Evolutionary conservation across 2,888 invertebrate species (phyloP), one percentile per base, ranked within the genome.

Genomic region (Escarpia spicata): DNA sequence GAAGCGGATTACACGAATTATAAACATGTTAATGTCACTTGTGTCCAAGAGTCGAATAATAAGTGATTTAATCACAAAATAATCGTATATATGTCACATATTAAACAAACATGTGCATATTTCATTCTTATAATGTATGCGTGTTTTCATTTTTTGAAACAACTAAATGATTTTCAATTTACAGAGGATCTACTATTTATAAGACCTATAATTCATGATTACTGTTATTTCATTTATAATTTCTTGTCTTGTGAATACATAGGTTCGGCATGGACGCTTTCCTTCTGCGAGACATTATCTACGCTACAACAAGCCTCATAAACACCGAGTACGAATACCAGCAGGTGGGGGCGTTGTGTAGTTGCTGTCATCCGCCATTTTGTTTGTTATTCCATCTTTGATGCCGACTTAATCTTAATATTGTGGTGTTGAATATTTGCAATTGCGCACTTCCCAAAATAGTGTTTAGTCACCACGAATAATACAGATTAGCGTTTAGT

Each of bases 211-310:
- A 12, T 9, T 52, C n/a, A 75, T 75, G n/a, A 19, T 75, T 75
- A 75, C 3, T 75, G 26, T 19, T 75, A 26, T 3, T 75, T 26
- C 3, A 26, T 26, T 26, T 52, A 52, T 52, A 12, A 52, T 52
- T 12, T 12, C 52, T 52, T 52, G 52, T 52, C 12, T 52, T 52
- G 52, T 52, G 75, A 75, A 15, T 93, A 94, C 93, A 12, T 93
- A 96, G 96, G 93, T 96, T 96, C 93, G 95, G 95, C 19, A 94
- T 94, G 44, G 96, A 96, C 91, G 94, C 95, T 4, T 96, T 95
- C 93, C 93, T 96, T 3, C 93, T 96, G 89, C 92, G 95, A 90
- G 96, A 96, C 92, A 95, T 96, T 89, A 95, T 96, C 12, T 95
- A 95, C 15, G 95, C 95, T 45, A 95, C 95, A 3, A 96, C 96